These are phyloP conservation scores for Lissonota sp. DNA, from an alignment of 2,888 invertebrate genomes.

Conservation along the genomic window DNA sequence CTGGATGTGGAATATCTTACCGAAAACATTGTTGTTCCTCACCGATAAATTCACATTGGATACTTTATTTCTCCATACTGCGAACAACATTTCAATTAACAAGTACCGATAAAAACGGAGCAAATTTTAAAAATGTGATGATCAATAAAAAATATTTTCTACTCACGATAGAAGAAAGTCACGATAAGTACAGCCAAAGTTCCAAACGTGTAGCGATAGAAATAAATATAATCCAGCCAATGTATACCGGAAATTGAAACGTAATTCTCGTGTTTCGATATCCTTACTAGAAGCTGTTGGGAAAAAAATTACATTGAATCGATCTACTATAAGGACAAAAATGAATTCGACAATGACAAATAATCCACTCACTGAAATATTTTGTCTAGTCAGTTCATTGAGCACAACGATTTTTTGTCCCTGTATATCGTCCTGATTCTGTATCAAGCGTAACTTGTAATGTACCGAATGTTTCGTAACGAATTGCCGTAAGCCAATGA, in stretches of 20 bases:
- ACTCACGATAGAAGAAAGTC: conserved; percentile 79
- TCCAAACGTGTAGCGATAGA: conserved; percentile 79
- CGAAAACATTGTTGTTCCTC: conserved; percentile 78
- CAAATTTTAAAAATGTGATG: neutral
- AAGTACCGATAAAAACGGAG: no score
- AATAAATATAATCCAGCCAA: conserved; percentile 80
- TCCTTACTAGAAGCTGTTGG: conserved; percentile 78
- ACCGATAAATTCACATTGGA: conserved; percentile 77
- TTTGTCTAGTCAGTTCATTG: conserved; percentile 81
- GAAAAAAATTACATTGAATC: conserved; percentile 18
- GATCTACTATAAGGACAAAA: neutral
- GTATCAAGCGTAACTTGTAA: conserved; percentile 78
- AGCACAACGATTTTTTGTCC: conserved; percentile 78
- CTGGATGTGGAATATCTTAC: conserved; percentile 73
- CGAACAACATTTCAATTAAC: conserved; percentile 50
- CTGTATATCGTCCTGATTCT: conserved; percentile 79
- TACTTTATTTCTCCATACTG: conserved; percentile 80
- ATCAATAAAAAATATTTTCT: conserved; percentile 12
- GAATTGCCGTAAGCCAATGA: conserved; percentile 74
- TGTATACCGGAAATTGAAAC: conserved; percentile 77
- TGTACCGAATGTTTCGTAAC: conserved; percentile 73
- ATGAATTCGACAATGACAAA: no score
- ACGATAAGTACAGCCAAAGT: conserved; percentile 76
- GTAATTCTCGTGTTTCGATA: conserved; percentile 78
- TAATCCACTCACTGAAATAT: conserved; percentile 77